Evolutionary conservation across 2,888 invertebrate species (phyloP).

Genomic region (Drosophila diplacantha): DNA sequence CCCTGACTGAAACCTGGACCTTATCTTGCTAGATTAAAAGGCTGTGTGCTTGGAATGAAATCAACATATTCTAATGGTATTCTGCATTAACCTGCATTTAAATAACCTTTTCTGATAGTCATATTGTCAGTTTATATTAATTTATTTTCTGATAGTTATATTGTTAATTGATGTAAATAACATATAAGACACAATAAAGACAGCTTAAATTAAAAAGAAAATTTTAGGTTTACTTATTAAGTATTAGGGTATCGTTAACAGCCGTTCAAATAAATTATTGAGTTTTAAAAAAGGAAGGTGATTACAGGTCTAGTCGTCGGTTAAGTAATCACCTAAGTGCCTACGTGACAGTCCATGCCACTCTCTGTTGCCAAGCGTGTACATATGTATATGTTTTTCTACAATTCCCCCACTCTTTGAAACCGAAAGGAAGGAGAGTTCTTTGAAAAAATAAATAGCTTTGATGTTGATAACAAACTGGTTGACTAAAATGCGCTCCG

Average conservation of each 20-base stretch:
- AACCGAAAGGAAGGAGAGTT: slow-evolving; percentile 39
- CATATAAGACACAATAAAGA: neutral
- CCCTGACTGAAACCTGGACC: slow-evolving; percentile 49
- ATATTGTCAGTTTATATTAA: no score
- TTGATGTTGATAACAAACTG: slow-evolving; percentile 60
- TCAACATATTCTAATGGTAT: neutral
- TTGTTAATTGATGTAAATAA: no score
- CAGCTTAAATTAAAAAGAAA: neutral
- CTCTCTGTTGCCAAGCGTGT: slow-evolving; percentile 31
- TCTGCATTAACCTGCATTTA: no score
- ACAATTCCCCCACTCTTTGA: slow-evolving; percentile 43
- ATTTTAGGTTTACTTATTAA: neutral
- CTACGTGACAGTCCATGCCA: slow-evolving; percentile 18
- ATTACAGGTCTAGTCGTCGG: slow-evolving; percentile 4
- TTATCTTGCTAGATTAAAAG: slow-evolving; percentile 47
- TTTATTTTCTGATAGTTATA: neutral
- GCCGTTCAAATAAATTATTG: neutral
- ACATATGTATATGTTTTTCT: slow-evolving; percentile 3
- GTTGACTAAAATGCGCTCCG: slow-evolving; percentile 66
- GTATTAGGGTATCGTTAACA: neutral
- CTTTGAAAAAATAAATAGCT: slow-evolving; percentile 33
- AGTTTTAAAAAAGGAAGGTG: neutral
- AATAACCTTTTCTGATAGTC: neutral
- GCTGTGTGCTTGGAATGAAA: neutral
- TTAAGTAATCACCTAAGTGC: slow-evolving; percentile 17